Evolutionary conservation across 1,140 invertebrate species (phyloP), one percentile per base, ranked within the genome.

Genomic region (Dermatophagoides farinae): DNA sequence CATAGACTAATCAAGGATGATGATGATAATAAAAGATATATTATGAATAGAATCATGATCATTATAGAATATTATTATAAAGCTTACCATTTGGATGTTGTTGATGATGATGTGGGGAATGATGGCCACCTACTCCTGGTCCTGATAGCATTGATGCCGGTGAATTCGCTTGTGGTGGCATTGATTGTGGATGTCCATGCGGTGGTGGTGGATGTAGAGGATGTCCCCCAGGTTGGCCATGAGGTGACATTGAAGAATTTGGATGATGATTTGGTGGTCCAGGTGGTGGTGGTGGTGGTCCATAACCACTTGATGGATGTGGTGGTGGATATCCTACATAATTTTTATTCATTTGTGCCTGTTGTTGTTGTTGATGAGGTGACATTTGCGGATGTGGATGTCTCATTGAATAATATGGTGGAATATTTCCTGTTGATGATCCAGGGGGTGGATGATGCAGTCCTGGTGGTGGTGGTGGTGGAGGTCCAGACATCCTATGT

Each of bases 401-500:
- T 61, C 64, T 60, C 63, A 58, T 58, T 50, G 61, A 62, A 65
- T 52, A 60, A 57, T 54, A 60, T n/a, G 57, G 61, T 60, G 38
- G 52, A 43, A 55, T 22, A 55, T 50, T 58, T 58, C 61, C 60
- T 51, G 60, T 53, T 47, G 63, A 65, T 57, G 65, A 66, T 52
- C 20, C 14, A 50, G 41, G 41, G 4, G 12, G 41, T 14, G 14
- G 14, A 25, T 55, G 53, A 31, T 14, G 53, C 61, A 52, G 47
- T 22, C 20, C 37, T 12, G 11, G 25, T n/a, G 31, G 60, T 20
- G 60, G 57, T 50, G 65, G 66, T 23, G 65, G 63, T 39, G 64
- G 64, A 50, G 68, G 69, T 59, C 74, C 71, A 37, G 74, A 67
- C 72, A 82, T 81, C 65, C 82, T 80, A 68, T 82, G 81, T 67